Conservation (phyloP, 2,113 vertebrate species). For the Heterotilapia buettikoferi region DNA sequence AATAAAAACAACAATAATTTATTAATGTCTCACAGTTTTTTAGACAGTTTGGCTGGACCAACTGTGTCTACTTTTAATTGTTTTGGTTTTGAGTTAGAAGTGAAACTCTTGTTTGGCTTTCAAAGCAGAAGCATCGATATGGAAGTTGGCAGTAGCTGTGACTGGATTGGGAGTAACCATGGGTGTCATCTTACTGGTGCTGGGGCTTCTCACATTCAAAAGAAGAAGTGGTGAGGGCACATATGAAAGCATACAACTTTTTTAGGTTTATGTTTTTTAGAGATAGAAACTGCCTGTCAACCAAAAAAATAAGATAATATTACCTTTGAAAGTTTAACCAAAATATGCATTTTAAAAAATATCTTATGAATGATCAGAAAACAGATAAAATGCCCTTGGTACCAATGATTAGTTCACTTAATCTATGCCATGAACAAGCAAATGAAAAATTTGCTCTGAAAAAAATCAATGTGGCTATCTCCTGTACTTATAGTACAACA, state of each 20-base stretch:
- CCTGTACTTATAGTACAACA: neutral
- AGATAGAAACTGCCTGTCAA: neutral
- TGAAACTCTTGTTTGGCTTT: neutral
- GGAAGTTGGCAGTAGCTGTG: neutral
- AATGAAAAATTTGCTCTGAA: neutral
- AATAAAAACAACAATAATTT: neutral
- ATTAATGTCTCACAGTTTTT: neutral
- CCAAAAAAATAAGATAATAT: neutral
- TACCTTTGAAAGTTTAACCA: neutral
- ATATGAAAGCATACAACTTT: neutral
- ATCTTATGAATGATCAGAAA: neutral
- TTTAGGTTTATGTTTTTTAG: neutral
- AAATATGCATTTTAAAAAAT: neutral
- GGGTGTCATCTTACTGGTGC: neutral
- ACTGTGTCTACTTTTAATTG: neutral
- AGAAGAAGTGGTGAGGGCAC: neutral
- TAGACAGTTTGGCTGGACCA: rapidly evolving
- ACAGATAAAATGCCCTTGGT: rapidly evolving
- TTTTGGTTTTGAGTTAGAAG: neutral
- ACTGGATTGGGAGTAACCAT: neutral
- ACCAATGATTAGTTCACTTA: neutral
- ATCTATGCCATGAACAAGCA: rapidly evolving
- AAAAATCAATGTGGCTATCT: neutral
- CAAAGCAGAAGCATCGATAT: neutral
- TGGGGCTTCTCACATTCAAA: neutral